A percentile compares a stretch with the other conserved stretches of the same genome.
These are phyloP conservation scores for Phymatocera aterrima DNA, from an alignment of 2,888 invertebrate genomes.

Conservation along the genomic window DNA sequence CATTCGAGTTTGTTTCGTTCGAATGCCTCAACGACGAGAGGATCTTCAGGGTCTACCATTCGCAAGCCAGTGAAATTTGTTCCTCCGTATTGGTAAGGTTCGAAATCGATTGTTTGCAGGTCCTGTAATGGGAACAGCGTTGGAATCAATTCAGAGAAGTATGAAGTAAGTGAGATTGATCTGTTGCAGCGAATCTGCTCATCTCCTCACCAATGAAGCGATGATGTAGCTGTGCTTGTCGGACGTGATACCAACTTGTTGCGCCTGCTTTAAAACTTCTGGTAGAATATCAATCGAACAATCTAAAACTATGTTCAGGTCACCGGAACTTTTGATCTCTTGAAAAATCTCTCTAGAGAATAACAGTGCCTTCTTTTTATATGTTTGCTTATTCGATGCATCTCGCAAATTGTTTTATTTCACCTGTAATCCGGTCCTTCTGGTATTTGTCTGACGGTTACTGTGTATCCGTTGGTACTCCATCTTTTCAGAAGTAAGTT, in stretches of 20 bases:
- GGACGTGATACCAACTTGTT: conserved; percentile 91
- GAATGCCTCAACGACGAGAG: conserved; percentile 76
- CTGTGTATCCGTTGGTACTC: conserved; percentile 77
- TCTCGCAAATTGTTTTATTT: neutral
- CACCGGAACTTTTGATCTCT: conserved; percentile 83
- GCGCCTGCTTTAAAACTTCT: conserved; percentile 83
- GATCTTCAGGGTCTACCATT: conserved; percentile 79
- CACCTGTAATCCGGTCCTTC: conserved; percentile 82
- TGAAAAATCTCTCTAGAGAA: conserved; percentile 80
- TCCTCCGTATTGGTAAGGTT: conserved; percentile 86
- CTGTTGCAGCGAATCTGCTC: neutral
- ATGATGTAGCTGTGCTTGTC: conserved; percentile 87
- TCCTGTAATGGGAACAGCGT: conserved; percentile 77
- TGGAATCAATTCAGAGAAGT: too few species aligned
- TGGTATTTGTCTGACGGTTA: conserved; percentile 81
- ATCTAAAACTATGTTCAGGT: conserved; percentile 85
- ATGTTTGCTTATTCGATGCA: neutral
- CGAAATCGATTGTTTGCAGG: conserved; percentile 87
- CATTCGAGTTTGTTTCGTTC: conserved; percentile 62
- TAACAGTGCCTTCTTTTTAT: neutral
- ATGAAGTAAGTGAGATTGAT: neutral
- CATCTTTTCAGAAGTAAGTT: conserved; percentile 84
- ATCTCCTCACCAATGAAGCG: conserved; percentile 81
- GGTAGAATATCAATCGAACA: conserved; percentile 80
- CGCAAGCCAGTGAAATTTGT: conserved; percentile 89